Evolutionary conservation across 1,140 invertebrate genomes (phyloP).

Genomic region (Eueides isabella): DNA sequence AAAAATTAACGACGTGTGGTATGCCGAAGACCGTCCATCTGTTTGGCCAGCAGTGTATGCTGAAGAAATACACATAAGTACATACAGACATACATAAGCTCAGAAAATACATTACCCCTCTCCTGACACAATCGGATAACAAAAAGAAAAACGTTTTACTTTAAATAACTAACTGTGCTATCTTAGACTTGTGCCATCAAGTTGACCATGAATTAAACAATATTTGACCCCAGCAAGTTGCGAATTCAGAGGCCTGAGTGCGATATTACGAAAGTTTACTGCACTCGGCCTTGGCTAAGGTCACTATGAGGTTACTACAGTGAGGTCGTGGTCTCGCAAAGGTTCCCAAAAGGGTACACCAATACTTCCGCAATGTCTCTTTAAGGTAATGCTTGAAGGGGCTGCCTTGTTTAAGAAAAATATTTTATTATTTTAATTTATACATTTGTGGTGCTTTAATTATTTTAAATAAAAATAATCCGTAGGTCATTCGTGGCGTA

Average conservation of each 20-base stretch:
- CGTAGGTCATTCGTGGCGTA: too few species aligned
- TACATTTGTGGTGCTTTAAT: too few species aligned
- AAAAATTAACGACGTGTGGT: too few species aligned
- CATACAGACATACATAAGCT: too few species aligned
- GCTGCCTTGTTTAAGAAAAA: not conserved
- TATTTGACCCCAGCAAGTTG: conserved; percentile 32
- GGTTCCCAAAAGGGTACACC: conserved; percentile 36
- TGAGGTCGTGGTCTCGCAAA: conserved; percentile 45
- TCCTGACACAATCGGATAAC: not conserved
- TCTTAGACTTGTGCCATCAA: conserved; percentile 4
- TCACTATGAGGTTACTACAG: conserved; percentile 45
- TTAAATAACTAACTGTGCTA: not conserved
- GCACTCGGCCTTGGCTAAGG: conserved; percentile 47
- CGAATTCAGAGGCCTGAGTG: conserved; percentile 33
- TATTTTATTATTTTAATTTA: not conserved
- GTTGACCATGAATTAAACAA: conserved; percentile 20
- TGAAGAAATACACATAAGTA: too few species aligned
- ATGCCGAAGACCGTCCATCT: too few species aligned
- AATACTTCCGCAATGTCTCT: conserved; percentile 40
- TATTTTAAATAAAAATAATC: not conserved
- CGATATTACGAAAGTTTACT: conserved; percentile 53
- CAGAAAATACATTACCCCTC: too few species aligned
- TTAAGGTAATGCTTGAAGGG: conserved; percentile 21
- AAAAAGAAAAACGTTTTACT: not conserved
- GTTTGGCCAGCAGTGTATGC: too few species aligned